These are phyloP conservation scores for Lagodon rhomboides DNA, from an alignment of 2,797 vertebrate species.

Conservation along the genomic window DNA sequence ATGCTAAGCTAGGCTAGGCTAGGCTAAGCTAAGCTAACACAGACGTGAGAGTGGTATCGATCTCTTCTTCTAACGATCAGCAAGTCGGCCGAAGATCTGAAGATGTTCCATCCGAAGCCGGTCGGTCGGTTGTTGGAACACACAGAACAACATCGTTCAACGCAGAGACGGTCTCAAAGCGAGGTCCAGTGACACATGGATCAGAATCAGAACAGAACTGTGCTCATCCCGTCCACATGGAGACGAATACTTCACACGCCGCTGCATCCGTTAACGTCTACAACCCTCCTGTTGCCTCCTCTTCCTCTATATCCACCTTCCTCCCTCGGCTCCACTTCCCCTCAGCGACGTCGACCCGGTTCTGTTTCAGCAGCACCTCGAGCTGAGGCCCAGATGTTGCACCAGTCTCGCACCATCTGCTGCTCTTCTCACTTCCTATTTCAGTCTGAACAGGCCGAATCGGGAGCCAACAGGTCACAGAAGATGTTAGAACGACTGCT, in stretches of 20 bases:
- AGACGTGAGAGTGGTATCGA: not conserved
- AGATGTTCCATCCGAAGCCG: not conserved
- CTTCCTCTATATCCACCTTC: not conserved
- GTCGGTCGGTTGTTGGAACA: too few relatives aligned
- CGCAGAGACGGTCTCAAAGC: too few relatives aligned
- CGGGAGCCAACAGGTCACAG: constrained; percentile 24
- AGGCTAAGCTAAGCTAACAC: not conserved
- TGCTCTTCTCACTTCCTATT: constrained; percentile 31
- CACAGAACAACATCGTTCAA: too few relatives aligned
- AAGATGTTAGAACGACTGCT: constrained; percentile 10
- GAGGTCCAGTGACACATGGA: not conserved
- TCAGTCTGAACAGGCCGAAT: not conserved
- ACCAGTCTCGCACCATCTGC: constrained; percentile 34
- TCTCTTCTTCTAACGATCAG: not conserved
- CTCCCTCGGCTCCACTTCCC: constrained; percentile 10
- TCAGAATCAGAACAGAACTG: too few relatives aligned
- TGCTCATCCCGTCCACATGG: not conserved
- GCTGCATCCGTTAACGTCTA: constrained; percentile 24
- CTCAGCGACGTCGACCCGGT: constrained; percentile 34
- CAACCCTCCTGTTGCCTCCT: constrained; percentile 23
- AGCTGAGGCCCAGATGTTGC: constrained; percentile 60
- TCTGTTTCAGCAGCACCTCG: constrained; percentile 28
- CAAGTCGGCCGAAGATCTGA: not conserved
- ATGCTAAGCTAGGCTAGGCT: not conserved
- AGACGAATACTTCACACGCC: constrained; percentile 5